Evolutionary conservation across 2,797 vertebrate species (phyloP), one percentile per base, ranked within the genome.

Genomic region (Myotis pilosus): DNA sequence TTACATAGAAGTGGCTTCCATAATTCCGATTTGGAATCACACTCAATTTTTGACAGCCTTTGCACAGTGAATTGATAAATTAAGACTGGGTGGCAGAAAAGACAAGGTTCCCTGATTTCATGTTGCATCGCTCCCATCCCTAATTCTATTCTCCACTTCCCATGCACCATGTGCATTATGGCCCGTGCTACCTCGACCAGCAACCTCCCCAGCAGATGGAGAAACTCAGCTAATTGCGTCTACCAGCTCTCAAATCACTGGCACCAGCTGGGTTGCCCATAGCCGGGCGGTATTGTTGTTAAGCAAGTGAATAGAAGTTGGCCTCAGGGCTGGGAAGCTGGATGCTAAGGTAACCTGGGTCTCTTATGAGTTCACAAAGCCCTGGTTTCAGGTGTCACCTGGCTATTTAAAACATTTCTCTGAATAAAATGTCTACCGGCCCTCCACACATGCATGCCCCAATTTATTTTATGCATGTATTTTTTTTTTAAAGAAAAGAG

Each of bases 351-450:
- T 94, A 93, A 97, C 81, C 83, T 92, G 95, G 30, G 75, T 94
- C 55, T 93, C 94, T 94, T 96, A 94, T 74, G 13, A 17, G 91
- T 92, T 91, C 95, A 80, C 60, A 91, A 95, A 97, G 90, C 78
- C 87, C 94, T 93, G 95, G 92, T 92, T 97, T 97, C 84, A 91
- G 95, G 94, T 96, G 96, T 95, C 97, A 97, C 96, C 97, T 97
- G 97, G 94, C 80, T 69, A 95, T 92, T 87, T 96, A 92, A 83
- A 28, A 36, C 12, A 38, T 94, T 95, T 96, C 94, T 91, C 97
- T 95, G 85, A 97, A 96, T 95, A 94, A 97, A 89, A 87, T 55
- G 4, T 94, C 88, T 76, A 94, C 30, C 30, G 94, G 96, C 41
- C 15, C n/a, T 95, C 87, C 60, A 79, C 38, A 91, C 95, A 95